phyloP scores from a whole-genome alignment of 2,113 vertebrate genomes.

The Sinocyclocheilus rhinocerous region DNA sequence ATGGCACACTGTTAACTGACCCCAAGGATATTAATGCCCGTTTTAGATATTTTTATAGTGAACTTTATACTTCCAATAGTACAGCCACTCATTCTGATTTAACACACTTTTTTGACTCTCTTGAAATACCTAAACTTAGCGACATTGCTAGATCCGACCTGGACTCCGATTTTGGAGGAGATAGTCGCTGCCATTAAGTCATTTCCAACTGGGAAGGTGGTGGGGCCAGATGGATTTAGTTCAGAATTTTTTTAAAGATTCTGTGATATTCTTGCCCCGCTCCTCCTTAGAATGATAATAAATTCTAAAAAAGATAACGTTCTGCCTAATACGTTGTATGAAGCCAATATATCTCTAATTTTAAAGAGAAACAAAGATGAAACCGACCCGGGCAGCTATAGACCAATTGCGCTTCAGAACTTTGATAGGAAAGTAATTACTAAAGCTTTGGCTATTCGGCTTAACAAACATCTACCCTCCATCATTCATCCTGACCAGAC shows the following conservation, averaged over 20 bases:
- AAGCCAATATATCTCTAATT: not conserved
- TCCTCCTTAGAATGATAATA: conserved; percentile 3
- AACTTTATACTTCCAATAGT: not conserved
- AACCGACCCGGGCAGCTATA: not conserved
- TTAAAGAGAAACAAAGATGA: not conserved
- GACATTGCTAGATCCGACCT: not conserved
- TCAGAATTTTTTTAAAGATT: conserved; percentile 2
- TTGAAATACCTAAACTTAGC: not conserved
- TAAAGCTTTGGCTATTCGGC: not conserved
- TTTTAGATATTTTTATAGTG: not conserved
- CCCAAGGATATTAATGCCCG: not conserved
- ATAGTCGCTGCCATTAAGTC: not conserved
- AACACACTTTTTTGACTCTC: not conserved
- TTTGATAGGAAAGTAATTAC: not conserved
- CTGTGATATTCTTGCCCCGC: not conserved
- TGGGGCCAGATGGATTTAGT: not conserved
- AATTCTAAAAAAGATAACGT: not conserved
- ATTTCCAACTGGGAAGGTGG: not conserved
- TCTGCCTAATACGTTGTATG: not conserved
- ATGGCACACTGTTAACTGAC: not conserved
- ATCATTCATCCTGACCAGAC: not conserved
- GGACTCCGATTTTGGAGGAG: not conserved
- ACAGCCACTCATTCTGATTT: not conserved
- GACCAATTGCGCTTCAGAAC: not conserved
- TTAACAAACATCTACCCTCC: not conserved